phyloP scores from a whole-genome alignment of 2,113 vertebrate genomes.

The Strigops habroptila region DNA sequence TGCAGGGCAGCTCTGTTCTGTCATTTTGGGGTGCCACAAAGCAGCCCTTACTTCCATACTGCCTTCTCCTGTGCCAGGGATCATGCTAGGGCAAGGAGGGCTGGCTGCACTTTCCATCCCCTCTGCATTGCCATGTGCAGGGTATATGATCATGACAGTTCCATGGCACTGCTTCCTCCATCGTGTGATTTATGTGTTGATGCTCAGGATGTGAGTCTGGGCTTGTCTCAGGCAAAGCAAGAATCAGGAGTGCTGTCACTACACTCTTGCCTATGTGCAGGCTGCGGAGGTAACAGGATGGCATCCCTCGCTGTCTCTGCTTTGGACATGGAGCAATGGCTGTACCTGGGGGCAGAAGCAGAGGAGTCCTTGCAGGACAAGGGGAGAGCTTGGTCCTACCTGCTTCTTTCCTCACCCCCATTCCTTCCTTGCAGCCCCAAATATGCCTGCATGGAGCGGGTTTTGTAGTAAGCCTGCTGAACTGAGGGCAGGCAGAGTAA shows the following conservation, averaged over 20 bases:
- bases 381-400: fast-evolving
- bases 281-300: neutral
- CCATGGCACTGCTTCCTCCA: neutral
- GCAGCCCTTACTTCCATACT: neutral
- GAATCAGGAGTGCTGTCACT: neutral
- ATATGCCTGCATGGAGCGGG: neutral
- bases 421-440: neutral
- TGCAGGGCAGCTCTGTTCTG: neutral
- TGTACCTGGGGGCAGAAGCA: neutral
- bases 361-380: neutral
- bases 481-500: neutral
- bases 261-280: fast-evolving
- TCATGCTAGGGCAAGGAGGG: neutral
- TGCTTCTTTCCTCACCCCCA: neutral
- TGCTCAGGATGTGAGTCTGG: neutral
- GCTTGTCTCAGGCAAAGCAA: neutral
- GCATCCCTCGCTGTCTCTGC: neutral
- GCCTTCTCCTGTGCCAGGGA: neutral
- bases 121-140: neutral
- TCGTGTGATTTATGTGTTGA: neutral
- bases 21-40: neutral
- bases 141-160: neutral
- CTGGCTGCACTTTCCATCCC: neutral
- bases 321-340: neutral
- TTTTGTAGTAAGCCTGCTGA: neutral